Base-by-base conservation (phyloP, 2,888 invertebrate genomes). In the Melanostoma mellinum region DNA sequence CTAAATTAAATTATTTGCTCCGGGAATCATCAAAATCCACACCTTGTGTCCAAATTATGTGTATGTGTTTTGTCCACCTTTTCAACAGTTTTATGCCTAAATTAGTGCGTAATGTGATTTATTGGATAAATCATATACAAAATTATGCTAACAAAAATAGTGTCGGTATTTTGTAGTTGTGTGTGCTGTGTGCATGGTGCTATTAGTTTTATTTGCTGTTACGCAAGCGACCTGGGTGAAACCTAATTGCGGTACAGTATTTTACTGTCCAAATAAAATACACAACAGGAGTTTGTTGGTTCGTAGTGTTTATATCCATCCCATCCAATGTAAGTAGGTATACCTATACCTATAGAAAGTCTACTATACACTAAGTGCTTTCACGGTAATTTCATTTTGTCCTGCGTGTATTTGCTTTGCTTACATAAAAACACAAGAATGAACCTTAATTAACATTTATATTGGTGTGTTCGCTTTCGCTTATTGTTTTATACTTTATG, bases 191-290 rank as follows among this genome's bases (percentile, higher is more conserved):
- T 4, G 35, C 9, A n/a, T 50, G 50, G 63, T 48, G n/a, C 38
- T 50, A 38, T 63, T 63, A 50, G 63, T 69, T 63, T 56, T 63
- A 38, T 63, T 60, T 44, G 33, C 38, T 52, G 65, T 67, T 65
- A 67, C 33, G 53, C 48, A 60, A 42, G 71, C 40, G 75, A 74
- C 71, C 71, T 60, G 46, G 52, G 46, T 56, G 68, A 81, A 72
- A 81, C 67, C 76, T 81, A 81, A 81, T 71, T 81, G 77, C 63
- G 46, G 69, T 52, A 60, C 75, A 58, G 69, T 65, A 75, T 75
- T 79, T 79, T 79, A 79, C 53, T 68, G 74, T 79, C 40, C 74
- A 68, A 79, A 79, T 74, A 79, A 78, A 55, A 36, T 38, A 73
- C 67, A 74, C 68, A 68, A 63, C 40, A 48, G 48, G 53, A 8